Base-by-base conservation (phyloP, 2,797 vertebrate species). In the Gobionotothen gibberifrons region DNA sequence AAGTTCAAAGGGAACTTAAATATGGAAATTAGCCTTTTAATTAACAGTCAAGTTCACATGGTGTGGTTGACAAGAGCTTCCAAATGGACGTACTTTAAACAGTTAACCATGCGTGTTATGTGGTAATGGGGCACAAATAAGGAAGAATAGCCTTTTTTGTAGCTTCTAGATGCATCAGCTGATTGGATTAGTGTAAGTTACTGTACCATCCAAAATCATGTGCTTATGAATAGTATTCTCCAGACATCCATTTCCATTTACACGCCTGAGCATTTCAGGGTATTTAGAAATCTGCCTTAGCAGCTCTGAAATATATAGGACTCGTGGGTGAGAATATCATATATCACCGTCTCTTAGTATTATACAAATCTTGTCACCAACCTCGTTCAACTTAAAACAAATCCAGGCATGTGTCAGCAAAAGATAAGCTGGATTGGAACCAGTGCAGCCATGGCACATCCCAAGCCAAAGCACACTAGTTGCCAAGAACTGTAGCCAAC, bases 11-110 rank as follows among this genome's bases (percentile, higher is more conserved):
- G 49, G 29, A 32, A 71, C 61, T 81, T 32, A 43, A 68, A 86
- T 84, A 81, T 90, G 80, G 59, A 89, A 90, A 90, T 85, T 26
- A 82, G 76, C 43, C 56, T 88, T 78, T 82, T 82, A 87, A 82
- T 87, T 82, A 84, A 79, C 75, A 58, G 42, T 60, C 0, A 9
- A 47, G 65, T 70, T 87, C 56, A 55, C 26, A 44, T 75, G 63
- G 19, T 76, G 52, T 66, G 54, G 55, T 61, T 49, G 60, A 68
- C 68, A 9, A 13, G 17, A 63, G 43, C 48, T 59, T 86, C 42
- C n/a, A 85, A 78, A 86, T 74, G 52, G 58, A 76, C 26, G 15
- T 29, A 49, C 51, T 64, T 76, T 51, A 49, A 63, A 40, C n/a
- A 47, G 17, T 72, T 83, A 68, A 82, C 66, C 32, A 56, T 79